Percentiles rank a stretch among this genome's conserved stretches.
Evolutionary conservation across 2,888 invertebrate genomes (phyloP).

Genomic region (Nomada lathburiana): DNA sequence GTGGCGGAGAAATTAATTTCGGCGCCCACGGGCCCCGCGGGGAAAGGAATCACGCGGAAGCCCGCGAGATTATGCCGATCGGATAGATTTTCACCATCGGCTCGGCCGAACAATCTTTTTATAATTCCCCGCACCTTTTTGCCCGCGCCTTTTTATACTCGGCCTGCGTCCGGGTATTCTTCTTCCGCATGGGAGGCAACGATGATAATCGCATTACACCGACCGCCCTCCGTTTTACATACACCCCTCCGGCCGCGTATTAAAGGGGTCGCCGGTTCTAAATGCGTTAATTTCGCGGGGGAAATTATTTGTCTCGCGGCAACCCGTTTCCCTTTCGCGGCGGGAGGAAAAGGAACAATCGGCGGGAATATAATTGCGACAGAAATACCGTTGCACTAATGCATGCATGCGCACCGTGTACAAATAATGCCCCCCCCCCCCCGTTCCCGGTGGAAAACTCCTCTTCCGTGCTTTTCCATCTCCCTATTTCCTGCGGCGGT

Average conservation of each 20-base stretch:
- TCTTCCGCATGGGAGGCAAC: slow-evolving; percentile 36
- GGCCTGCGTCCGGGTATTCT: slow-evolving; percentile 13
- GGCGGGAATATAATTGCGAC: slow-evolving; percentile 42
- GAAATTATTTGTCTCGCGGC: slow-evolving; percentile 42
- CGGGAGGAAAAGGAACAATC: neutral
- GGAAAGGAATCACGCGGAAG: slow-evolving; percentile 36
- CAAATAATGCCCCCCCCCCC: slow-evolving; percentile 39
- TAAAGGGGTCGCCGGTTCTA: slow-evolving; percentile 34
- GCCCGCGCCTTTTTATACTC: neutral
- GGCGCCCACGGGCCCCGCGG: neutral
- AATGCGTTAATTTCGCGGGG: slow-evolving; percentile 53
- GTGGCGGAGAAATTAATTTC: slow-evolving; percentile 32
- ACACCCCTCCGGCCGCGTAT: slow-evolving; percentile 22
- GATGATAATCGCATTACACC: slow-evolving; percentile 54
- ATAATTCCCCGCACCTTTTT: neutral
- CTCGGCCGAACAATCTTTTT: slow-evolving; percentile 14
- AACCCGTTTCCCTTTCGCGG: neutral
- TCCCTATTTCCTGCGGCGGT: slow-evolving; percentile 38
- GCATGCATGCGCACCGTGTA: slow-evolving; percentile 37
- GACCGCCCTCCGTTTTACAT: slow-evolving; percentile 20
- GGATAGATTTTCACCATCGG: slow-evolving; percentile 16
- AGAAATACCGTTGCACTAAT: slow-evolving; percentile 47
- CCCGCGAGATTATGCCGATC: slow-evolving; percentile 23
- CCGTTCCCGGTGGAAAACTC: slow-evolving; percentile 20
- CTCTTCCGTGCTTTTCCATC: slow-evolving; percentile 41